These are phyloP conservation scores for Drosophila pachea DNA, from an alignment of 1,140 invertebrate species.

Conservation along the genomic window DNA sequence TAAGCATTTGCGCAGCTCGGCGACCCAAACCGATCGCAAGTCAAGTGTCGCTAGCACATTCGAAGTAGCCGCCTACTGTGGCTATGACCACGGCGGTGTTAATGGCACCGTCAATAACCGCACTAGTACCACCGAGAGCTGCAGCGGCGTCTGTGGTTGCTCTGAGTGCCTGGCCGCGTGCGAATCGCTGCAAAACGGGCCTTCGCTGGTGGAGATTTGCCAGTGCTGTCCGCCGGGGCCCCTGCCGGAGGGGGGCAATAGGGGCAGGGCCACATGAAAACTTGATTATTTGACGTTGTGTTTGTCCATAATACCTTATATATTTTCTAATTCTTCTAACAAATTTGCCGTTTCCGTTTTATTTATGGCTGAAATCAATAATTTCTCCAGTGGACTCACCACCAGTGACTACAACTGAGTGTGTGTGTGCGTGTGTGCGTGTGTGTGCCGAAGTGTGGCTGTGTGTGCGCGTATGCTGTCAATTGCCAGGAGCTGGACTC, in stretches of 20 bases:
- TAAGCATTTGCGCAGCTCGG: neutral
- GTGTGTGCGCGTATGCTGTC: slow-evolving; percentile 39
- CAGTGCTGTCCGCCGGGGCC: neutral
- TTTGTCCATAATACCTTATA: neutral
- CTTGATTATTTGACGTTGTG: too few relatives aligned
- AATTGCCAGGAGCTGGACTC: slow-evolving; percentile 60
- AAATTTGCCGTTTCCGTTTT: neutral
- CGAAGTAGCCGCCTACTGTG: too few relatives aligned
- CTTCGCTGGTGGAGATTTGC: neutral
- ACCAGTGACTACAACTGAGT: neutral
- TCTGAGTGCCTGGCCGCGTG: neutral
- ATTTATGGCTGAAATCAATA: slow-evolving; percentile 3
- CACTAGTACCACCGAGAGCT: neutral
- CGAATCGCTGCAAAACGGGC: neutral
- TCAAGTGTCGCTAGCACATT: too few relatives aligned
- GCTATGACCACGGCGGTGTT: too few relatives aligned
- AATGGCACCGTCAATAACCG: neutral
- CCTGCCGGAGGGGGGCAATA: neutral
- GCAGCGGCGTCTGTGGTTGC: slow-evolving; percentile 5
- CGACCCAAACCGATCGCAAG: neutral
- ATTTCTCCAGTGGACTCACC: neutral
- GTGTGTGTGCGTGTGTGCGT: slow-evolving; percentile 2
- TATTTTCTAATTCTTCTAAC: slow-evolving; percentile 1
- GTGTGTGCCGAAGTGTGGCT: neutral
- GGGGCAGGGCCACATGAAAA: too few relatives aligned